phyloP scores from a whole-genome alignment of 1,140 invertebrate species.

The Bradynema listronoti region DNA sequence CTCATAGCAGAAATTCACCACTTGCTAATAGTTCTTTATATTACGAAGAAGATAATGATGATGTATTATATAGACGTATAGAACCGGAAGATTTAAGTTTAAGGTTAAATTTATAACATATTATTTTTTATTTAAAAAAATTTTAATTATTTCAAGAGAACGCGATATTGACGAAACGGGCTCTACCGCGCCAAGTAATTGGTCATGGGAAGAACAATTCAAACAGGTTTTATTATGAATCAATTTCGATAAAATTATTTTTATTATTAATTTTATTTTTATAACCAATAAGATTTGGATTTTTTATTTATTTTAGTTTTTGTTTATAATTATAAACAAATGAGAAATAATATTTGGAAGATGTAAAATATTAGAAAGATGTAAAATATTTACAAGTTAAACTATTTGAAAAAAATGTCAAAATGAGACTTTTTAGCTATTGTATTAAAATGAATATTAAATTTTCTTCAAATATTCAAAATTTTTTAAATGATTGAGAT shows the following conservation, averaged over 20 bases:
- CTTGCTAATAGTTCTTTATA: too few species aligned
- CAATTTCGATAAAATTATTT: neutral
- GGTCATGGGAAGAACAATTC: constrained; percentile 41
- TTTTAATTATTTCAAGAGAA: neutral
- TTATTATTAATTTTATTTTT: neutral
- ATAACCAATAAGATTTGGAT: neutral
- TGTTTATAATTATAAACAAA: neutral
- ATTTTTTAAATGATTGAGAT: too few species aligned
- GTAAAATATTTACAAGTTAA: too few species aligned
- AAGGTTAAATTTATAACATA: constrained; percentile 4
- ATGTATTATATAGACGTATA: neutral
- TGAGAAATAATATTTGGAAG: neutral
- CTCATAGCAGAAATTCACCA: too few species aligned
- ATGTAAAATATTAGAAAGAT: too few species aligned
- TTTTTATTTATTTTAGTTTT: neutral
- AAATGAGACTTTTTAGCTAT: too few species aligned
- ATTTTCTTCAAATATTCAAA: too few species aligned
- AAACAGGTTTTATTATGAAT: constrained; percentile 27
- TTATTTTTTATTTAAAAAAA: neutral
- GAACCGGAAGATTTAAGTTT: constrained; percentile 26
- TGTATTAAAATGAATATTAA: too few species aligned
- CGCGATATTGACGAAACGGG: constrained; percentile 5
- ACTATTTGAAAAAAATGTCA: too few species aligned
- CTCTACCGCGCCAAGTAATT: constrained; percentile 28
- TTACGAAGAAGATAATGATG: constrained; percentile 4